Base-by-base conservation (phyloP, 2,113 vertebrate species). In the Anarhynchus alexandrinus region DNA sequence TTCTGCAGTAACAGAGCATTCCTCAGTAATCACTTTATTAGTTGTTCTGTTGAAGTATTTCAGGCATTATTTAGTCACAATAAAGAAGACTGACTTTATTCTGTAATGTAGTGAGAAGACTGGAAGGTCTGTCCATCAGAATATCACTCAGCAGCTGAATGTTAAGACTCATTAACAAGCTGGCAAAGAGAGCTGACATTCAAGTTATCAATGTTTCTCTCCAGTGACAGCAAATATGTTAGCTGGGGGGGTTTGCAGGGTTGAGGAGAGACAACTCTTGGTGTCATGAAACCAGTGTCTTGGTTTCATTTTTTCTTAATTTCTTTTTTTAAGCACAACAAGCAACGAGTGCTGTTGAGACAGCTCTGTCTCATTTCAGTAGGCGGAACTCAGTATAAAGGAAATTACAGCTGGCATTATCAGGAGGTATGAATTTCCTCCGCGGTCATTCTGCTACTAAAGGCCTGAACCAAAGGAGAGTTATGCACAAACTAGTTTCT, bases 151-250 rank as follows among this genome's bases (percentile, higher is more conserved):
- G 55, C 58, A 94, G 66, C 43, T 95, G 59, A 88, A 78, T 18
- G 30, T 45, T 78, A 79, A 88, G 62, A 34, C 21, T 67, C 42
- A 36, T 89, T 45, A 95, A 19, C 51, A 82, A 57, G 16, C 51
- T 73, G n/a, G 54, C 43, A 92, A 59, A 92, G 83, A 86, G 38
- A 86, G 47, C 19, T 91, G 96, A 79, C 21, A 78, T 86, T 92
- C 58, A 91, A 66, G 32, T 93, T 90, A 84, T 74, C 85, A 88
- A 27, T 2, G 2, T 4, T 57, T 77, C 40, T 82, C 21, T 88
- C 51, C 16, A 3, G 30, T 95, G 82, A 88, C 45, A 91, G 66
- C 19, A 92, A 61, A 62, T 51, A 62, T 61, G 17, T 34, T 67
- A 49, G 38, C 0, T 3, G 62, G 3, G 9, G 10, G 12, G 9